Evolutionary conservation across 2,113 vertebrate species (phyloP), one percentile per base, ranked within the genome.

Genomic region (Pantherophis guttatus): DNA sequence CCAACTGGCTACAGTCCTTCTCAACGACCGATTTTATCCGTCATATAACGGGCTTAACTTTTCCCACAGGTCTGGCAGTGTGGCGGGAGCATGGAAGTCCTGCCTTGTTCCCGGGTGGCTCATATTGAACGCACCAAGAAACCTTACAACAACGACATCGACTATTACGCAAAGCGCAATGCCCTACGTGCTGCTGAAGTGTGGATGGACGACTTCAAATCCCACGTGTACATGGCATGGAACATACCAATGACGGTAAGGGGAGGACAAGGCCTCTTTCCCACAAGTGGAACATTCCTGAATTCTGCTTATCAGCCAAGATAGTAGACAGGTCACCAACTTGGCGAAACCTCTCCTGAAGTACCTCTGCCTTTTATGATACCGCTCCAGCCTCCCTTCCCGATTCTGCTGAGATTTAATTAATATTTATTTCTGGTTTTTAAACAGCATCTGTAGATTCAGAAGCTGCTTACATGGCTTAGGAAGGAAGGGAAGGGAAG

Each of bases 121-220:
- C 99, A 99, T 94, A 99, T 99, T 3, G 99, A 99, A 93, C 99
- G 99, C 94, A 99, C 98, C n/a, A 99, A 98, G 97, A 99, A 99
- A 92, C 99, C 99, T 86, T 99, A 99, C 98, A 99, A 99, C 98
- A 99, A 99, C 0, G 99, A 99, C 97, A 99, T 99, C 0, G 99
- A 99, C 93, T 99, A 99, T 98, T 99, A 99, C 1, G 99, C 99
- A 88, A 99, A 99, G 95, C 98, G 99, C 93, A 99, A 99, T 0
- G 99, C 99, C 7, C 97, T 99, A 96, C 97, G 99, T 5, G 99
- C 99, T 0, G 99, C 99, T 0, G 99, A 99, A 96, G 99, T 99
- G 91, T 99, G 99, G 99, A 99, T 99, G 99, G 99, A 99, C 1
- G 98, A 99, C 97, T 99, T 99, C 98, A 99, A 99, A 95, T 99